Base-by-base conservation (phyloP, 1,140 invertebrate genomes). In the Dendrolimus punctatus region DNA sequence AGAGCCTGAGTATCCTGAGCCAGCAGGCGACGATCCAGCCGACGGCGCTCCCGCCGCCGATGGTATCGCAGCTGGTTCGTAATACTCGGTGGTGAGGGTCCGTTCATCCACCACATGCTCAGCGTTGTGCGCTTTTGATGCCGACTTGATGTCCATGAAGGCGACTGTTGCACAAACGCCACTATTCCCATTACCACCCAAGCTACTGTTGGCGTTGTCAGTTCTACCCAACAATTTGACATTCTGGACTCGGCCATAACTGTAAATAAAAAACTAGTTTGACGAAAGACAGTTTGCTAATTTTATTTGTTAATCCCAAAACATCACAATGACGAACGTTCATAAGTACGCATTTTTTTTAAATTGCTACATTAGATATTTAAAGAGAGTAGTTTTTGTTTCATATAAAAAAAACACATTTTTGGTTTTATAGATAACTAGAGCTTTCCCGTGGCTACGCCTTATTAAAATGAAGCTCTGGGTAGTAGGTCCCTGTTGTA, bases 61-160 rank as follows among this genome's bases (percentile, higher is more conserved):
- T 73, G 91, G 91, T 80, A 92, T 92, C 69, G 93, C 91, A 60
- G 91, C 90, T 62, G 95, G 95, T 84, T 97, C 95, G 89, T 97
- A 96, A 89, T 98, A 98, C 79, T 96, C 94, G 62, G 96, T 97
- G 79, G 93, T 95, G 81, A 97, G 91, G 60, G 92, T 91, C 72
- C 93, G 89, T 69, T 96, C 93, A 81, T 96, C 95, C 83, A 98
- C 86, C 69, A 93, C 94, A 85, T 97, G 95, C 77, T 97, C 95
- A 66, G 92, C 92, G 83, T 93, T 93, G 84, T 97, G 95, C 51
- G 96, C 96, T 89, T 97, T 98, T 68, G 95, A 92, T 71, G 96
- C 96, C 71, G 95, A 97, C 88, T 96, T 96, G 89, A 98, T 98
- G 91, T 98, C 96, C 91, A 97, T 97, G 90, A 98, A 98, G 76